Conservation (phyloP, 2,113 vertebrate genomes). For the Ammospiza caudacuta region DNA sequence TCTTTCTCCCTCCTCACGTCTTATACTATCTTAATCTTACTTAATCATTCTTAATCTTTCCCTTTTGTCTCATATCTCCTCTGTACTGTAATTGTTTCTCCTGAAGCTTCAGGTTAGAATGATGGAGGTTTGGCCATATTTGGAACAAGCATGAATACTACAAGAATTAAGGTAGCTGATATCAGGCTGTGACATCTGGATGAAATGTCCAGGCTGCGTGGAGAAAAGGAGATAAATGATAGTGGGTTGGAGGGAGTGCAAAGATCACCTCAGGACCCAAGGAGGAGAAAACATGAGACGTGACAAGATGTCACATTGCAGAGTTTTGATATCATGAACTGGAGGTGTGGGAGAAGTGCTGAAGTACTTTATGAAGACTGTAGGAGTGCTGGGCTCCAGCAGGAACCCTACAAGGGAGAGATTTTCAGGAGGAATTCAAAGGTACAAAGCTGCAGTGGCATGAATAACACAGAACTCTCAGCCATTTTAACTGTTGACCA, state of each 20-base stretch:
- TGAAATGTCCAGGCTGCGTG: not conserved
- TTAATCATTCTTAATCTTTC: not conserved
- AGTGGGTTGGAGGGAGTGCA: not conserved
- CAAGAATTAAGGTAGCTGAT: not conserved
- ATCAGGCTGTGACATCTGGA: not conserved
- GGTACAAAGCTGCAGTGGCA: not conserved
- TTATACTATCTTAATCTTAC: not conserved
- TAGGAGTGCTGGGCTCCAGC: not conserved
- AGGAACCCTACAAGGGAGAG: not conserved
- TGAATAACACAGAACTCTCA: not conserved
- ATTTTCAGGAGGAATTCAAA: not conserved
- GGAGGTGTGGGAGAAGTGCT: not conserved
- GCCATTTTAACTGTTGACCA: not conserved
- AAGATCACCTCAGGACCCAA: not conserved
- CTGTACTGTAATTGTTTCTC: not conserved
- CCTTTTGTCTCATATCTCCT: not conserved
- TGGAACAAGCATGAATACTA: not conserved
- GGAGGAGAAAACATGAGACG: not conserved
- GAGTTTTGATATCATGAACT: not conserved
- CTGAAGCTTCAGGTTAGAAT: not conserved
- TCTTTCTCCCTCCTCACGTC: not conserved
- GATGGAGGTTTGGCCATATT: not conserved
- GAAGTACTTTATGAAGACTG: not conserved
- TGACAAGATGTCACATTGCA: not conserved
- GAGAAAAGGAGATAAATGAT: not conserved